Base-by-base conservation (phyloP, 1,140 invertebrate species). In the Scylla paramamosain region DNA sequence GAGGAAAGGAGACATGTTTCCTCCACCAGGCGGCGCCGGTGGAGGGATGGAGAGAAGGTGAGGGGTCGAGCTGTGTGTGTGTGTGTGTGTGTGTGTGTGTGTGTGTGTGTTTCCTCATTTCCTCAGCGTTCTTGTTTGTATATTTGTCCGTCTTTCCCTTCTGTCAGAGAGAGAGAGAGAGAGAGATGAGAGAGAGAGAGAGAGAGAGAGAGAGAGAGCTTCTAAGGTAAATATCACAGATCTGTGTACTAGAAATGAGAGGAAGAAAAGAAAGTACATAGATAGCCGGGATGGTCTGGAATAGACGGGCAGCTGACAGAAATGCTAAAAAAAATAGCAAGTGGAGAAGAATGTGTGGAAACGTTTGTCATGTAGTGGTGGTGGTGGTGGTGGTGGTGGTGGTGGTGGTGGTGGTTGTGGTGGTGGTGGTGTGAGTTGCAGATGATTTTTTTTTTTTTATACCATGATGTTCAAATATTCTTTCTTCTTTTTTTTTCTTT, bases 61-160 rank as follows among this genome's bases (percentile, higher is more conserved):
- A 87, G 14, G 31, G 31, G 84, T 87, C 31, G 31, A 46, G 14
- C 2, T 87, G 84, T 4, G 28, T 87, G 84, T 87, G 84, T 84
- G 83, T 84, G 83, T 84, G 83, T 84, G 83, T 87, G 84, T 87
- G 84, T 87, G 84, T 87, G 84, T 87, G 84, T 87, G 84, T 87
- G 84, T 87, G 84, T 87, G 87, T 39, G 31, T 89, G 87, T 89
- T 89, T 32, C 45, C 32, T 89, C 14, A n/a, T 20, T 89, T 25
- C 31, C 25, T 88, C 6, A 6, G 31, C 16, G 31, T 88, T 6
- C 8, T 6, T 88, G 86, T 39, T 6, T 31, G 86, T 31, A 29
- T 32, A 29, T 88, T 12, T 32, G 31, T 88, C 28, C 83, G 32
- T 86, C 28, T 31, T 28, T 31, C 16, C 8, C 32, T 20, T 28